phyloP scores from a whole-genome alignment of 2,797 vertebrate species.

The Ateles fusciceps region DNA sequence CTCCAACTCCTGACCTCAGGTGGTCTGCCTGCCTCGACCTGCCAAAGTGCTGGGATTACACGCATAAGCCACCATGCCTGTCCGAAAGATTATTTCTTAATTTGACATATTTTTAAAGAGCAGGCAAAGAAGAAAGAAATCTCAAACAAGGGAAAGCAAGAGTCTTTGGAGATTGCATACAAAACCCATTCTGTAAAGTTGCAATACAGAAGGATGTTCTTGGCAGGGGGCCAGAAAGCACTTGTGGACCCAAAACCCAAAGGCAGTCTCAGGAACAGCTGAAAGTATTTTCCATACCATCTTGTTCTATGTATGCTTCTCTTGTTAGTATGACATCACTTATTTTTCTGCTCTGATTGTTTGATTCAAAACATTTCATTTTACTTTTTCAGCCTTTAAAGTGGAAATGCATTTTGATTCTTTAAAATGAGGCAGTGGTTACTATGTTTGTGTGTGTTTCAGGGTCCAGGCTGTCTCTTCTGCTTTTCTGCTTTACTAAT shows the following conservation, averaged over 20 bases:
- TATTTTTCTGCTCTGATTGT: neutral
- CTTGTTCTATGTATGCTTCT: neutral
- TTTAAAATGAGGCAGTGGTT: neutral
- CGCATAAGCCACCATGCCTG: neutral
- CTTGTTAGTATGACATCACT: neutral
- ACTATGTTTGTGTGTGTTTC: neutral
- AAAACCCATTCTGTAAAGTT: neutral
- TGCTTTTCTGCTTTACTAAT: constrained; percentile 7
- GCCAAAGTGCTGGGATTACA: neutral
- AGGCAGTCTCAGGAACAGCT: neutral
- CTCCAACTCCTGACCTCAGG: neutral
- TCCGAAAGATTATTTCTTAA: constrained; percentile 9
- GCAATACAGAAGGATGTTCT: neutral
- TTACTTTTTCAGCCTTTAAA: constrained; percentile 15
- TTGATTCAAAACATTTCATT: neutral
- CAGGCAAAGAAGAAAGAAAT: neutral
- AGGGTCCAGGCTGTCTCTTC: neutral
- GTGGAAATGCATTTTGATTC: constrained; percentile 4
- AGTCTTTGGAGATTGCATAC: neutral
- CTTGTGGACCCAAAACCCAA: neutral
- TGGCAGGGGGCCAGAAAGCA: neutral
- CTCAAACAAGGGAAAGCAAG: neutral
- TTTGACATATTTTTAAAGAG: neutral
- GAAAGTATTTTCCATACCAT: neutral
- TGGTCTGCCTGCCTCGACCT: neutral